Evolutionary conservation across 2,113 vertebrate genomes (phyloP), one percentile per base, ranked within the genome.

Genomic region (Bagarius yarrelli): DNA sequence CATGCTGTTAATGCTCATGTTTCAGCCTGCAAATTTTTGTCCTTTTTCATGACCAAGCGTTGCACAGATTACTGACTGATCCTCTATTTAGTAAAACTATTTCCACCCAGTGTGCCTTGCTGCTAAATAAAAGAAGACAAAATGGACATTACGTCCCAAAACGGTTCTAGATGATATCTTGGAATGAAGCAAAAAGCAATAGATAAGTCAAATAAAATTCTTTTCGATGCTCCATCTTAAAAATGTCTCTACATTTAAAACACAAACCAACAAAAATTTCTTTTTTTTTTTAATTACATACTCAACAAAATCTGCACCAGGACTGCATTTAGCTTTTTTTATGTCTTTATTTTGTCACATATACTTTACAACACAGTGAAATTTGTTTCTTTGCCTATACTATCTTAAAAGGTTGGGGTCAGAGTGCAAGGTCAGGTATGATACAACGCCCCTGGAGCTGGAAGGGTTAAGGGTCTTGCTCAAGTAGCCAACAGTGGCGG

Each of bases 1-100:
- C 57, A 59, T 81, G 86, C 57, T 69, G 74, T 84, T 89, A 89
- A 85, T 86, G 86, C 78, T 87, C 66, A 86, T 75, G 81, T 82
- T 80, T 86, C 74, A 87, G 83, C 72, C 60, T 21, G 79, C 64
- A 82, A 76, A 84, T 78, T 85, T 84, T 88, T 73, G 83, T 78
- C 85, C 75, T 75, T 82, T 72, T 86, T 83, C 85, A 78, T 80
- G 78, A 86, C 69, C 72, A 76, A 74, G 75, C 70, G 73, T 72
- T 80, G 36, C 75, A 70, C 57, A 66, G 77, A 88, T 86, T 83
- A 77, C 80, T 66, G 66, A 57, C 25, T 72, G 76, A 85, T 59
- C 70, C 66, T 72, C 40, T 40, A 52, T 76, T 88, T 60, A 81
- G 70, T 52, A 21, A 50, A 64, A 18, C 44, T 64, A 32, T 47